Evolutionary conservation across 2,888 invertebrate species (phyloP).

Genomic region (Mantis religiosa): DNA sequence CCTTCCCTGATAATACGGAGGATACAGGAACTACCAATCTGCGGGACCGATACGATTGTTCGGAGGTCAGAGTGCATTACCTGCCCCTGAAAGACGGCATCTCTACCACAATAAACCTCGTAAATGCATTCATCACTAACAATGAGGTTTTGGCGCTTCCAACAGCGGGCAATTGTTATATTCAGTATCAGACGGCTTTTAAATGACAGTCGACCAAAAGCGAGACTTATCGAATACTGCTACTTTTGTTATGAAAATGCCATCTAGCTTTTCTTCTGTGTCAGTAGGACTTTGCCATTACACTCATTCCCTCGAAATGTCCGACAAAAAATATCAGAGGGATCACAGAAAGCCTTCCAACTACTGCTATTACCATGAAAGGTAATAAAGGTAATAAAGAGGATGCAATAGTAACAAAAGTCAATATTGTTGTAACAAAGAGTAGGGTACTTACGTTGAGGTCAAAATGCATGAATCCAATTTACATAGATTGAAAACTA

Average conservation of each 20-base stretch:
- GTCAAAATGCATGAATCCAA: too few relatives aligned
- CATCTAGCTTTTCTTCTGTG: background rate
- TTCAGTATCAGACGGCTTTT: background rate
- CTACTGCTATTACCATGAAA: too few relatives aligned
- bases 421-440: too few relatives aligned
- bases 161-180: background rate
- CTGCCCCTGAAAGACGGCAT: background rate
- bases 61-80: background rate
- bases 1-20: background rate
- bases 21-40: background rate
- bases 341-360: too few relatives aligned
- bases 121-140: background rate
- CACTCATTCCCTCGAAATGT: background rate
- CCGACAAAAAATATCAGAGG: too few relatives aligned
- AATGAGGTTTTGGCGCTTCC: background rate
- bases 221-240: too few relatives aligned
- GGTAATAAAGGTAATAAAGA: too few relatives aligned
- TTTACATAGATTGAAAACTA: too few relatives aligned
- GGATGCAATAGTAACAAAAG: too few relatives aligned
- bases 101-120: background rate
- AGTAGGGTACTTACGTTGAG: too few relatives aligned
- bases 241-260: background rate
- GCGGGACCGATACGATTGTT: background rate
- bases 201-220: background rate
- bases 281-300: background rate